A percentile compares a stretch with the other conserved stretches of the same genome.
Evolutionary conservation across 2,888 invertebrate genomes (phyloP).

Genomic region (Frankliniella intonsa): DNA sequence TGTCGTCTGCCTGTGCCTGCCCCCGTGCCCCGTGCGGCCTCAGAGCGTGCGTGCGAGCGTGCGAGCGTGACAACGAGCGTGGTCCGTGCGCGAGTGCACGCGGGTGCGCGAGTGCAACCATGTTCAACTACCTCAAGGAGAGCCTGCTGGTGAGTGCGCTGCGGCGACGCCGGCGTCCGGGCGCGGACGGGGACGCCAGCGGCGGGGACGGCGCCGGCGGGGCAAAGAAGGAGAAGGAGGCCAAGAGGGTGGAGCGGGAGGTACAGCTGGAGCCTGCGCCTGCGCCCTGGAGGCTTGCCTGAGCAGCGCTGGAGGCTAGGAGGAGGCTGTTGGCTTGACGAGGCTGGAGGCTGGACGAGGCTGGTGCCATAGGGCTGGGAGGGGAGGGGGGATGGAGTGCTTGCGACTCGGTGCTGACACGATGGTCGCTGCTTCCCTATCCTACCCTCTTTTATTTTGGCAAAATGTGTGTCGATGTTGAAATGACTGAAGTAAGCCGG

Average conservation of each 20-base stretch:
- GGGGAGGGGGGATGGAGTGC: background rate
- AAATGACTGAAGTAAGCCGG: too few relatives aligned
- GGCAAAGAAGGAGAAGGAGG: constrained; percentile 1
- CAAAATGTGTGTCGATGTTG: too few relatives aligned
- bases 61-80: background rate
- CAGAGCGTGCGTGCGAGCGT: background rate
- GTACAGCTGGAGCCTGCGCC: background rate
- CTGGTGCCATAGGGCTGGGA: background rate
- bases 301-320: background rate
- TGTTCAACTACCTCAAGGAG: constrained; percentile 23
- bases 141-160: constrained; percentile 22
- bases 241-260: background rate
- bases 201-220: constrained; percentile 14
- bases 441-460: too few relatives aligned
- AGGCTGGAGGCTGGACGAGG: background rate
- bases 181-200: background rate
- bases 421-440: too few relatives aligned
- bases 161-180: background rate
- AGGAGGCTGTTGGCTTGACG: background rate
- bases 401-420: background rate
- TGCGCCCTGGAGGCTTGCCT: background rate
- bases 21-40: background rate
- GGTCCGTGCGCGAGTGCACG: background rate
- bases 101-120: background rate
- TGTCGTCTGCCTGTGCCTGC: too few relatives aligned